A percentile compares a stretch with the other conserved stretches of the same genome.
Evolutionary conservation across 2,888 invertebrate species (phyloP).

Genomic region (Ophonus ardosiacus): DNA sequence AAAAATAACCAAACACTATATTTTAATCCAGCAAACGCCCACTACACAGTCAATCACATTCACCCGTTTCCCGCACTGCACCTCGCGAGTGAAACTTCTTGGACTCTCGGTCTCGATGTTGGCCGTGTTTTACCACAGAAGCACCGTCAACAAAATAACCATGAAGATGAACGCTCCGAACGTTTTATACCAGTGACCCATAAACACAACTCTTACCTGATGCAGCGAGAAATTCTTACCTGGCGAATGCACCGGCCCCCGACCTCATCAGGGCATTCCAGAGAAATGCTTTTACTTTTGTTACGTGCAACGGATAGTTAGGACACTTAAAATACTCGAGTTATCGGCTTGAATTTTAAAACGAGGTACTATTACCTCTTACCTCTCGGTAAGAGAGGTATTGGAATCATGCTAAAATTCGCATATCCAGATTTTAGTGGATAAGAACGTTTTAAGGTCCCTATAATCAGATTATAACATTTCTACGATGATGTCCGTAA

Average conservation of each 20-base stretch:
- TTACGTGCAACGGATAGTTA: not conserved
- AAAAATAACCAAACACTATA: not conserved
- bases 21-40: not conserved
- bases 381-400: too few species aligned
- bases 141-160: slow-evolving; percentile 71
- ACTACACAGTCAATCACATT: not conserved
- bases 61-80: slow-evolving; percentile 7
- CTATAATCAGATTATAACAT: too few species aligned
- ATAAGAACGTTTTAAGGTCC: too few species aligned
- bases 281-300: slow-evolving; percentile 61
- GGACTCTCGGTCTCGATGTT: slow-evolving; percentile 69
- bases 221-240: slow-evolving; percentile 60
- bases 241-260: slow-evolving; percentile 41
- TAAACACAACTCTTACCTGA: slow-evolving; percentile 66
- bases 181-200: slow-evolving; percentile 73
- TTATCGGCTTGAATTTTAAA: not conserved
- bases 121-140: slow-evolving; percentile 73
- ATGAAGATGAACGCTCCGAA: slow-evolving; percentile 70
- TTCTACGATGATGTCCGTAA: too few species aligned
- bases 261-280: slow-evolving; percentile 1
- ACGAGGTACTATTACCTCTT: not conserved
- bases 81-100: slow-evolving; percentile 67
- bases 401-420: too few species aligned
- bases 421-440: too few species aligned
- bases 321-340: not conserved